phyloP scores from a whole-genome alignment of 2,888 invertebrate genomes.

The Drosophila peninsularis region DNA sequence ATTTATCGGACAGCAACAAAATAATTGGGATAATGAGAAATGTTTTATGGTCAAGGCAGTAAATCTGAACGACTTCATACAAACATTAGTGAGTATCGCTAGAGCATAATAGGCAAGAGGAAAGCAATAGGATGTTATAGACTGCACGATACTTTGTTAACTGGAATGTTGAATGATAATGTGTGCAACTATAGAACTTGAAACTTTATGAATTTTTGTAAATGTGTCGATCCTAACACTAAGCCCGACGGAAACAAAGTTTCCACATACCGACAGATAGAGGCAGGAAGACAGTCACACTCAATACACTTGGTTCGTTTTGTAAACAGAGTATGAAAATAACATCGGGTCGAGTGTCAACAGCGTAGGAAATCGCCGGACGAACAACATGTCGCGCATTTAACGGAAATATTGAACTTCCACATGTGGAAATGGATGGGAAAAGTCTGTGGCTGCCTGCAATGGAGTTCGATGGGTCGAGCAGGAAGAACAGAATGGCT shows the following conservation, averaged over 20 bases:
- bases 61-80: neutral
- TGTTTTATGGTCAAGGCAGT: neutral
- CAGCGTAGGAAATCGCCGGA: constrained; percentile 65
- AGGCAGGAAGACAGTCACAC: no score
- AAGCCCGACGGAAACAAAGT: neutral
- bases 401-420: constrained; percentile 74
- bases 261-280: neutral
- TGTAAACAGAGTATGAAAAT: constrained; percentile 1
- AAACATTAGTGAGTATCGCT: no score
- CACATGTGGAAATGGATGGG: constrained; percentile 39
- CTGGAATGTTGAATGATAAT: neutral
- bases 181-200: neutral
- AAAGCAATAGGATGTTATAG: neutral
- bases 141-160: neutral
- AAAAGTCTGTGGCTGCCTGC: constrained; percentile 36
- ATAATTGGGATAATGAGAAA: neutral
- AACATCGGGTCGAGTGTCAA: constrained; percentile 26
- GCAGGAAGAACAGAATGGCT: neutral
- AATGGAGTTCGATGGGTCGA: neutral
- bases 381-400: constrained; percentile 65
- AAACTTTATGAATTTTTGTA: neutral
- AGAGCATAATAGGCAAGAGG: neutral
- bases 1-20: no score
- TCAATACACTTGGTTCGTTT: neutral
- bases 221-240: neutral